phyloP scores from a whole-genome alignment of 2,113 vertebrate species.

The Trochalopteron elliotii region DNA sequence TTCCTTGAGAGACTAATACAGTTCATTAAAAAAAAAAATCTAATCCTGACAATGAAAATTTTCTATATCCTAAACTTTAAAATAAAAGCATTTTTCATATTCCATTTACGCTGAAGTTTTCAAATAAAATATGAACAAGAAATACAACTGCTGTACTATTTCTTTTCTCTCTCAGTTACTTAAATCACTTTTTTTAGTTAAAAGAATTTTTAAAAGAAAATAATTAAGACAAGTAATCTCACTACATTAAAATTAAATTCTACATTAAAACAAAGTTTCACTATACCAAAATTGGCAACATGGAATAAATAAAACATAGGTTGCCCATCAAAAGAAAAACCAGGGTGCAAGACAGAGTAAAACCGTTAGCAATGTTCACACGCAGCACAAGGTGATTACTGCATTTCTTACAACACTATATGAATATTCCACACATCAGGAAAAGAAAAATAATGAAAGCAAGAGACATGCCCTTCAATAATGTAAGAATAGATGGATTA shows the following conservation, averaged over 20 bases:
- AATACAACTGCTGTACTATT: neutral
- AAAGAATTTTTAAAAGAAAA: neutral
- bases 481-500: neutral
- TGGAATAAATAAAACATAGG: neutral
- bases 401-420: neutral
- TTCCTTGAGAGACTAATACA: neutral
- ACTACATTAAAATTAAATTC: neutral
- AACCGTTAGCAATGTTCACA: neutral
- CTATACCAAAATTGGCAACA: neutral
- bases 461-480: neutral
- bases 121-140: neutral
- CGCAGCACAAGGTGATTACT: neutral
- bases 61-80: neutral
- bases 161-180: neutral
- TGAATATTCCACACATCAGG: neutral
- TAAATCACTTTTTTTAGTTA: accelerated
- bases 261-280: neutral
- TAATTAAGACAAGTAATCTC: neutral
- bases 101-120: neutral
- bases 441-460: neutral
- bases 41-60: neutral
- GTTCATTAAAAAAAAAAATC: neutral
- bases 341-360: neutral
- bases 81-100: neutral
- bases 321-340: neutral